Percentiles rank a stretch among this genome's conserved stretches.
phyloP scores from a whole-genome alignment of 2,888 invertebrate genomes.

The Tetragonula carbonaria region DNA sequence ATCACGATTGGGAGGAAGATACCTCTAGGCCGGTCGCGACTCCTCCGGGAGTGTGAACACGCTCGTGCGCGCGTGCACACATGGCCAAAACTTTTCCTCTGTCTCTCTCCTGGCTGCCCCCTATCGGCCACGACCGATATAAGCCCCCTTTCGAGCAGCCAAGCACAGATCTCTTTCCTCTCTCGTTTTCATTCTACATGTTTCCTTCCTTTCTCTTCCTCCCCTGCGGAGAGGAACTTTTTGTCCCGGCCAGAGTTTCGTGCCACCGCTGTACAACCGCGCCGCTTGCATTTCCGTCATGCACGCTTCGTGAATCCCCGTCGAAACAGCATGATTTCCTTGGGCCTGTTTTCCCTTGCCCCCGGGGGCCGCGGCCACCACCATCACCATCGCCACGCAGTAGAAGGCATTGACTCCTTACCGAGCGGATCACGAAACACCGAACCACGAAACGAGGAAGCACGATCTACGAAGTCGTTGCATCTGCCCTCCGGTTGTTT shows the following conservation, averaged over 20 bases:
- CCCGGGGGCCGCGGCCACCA: not conserved
- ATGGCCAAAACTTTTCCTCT: conserved; percentile 49
- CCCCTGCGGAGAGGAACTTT: conserved; percentile 58
- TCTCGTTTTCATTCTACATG: conserved; percentile 48
- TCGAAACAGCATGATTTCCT: conserved; percentile 67
- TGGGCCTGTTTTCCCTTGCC: conserved; percentile 46
- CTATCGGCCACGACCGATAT: not conserved
- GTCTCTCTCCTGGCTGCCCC: conserved; percentile 42
- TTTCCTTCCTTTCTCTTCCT: conserved; percentile 46
- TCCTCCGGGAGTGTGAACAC: conserved; percentile 50
- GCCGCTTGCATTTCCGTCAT: conserved; percentile 71
- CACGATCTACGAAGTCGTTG: conserved; percentile 53
- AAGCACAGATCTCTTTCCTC: conserved; percentile 46
- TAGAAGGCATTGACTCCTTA: conserved; percentile 62
- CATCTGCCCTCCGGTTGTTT: conserved; percentile 23
- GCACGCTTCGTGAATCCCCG: conserved; percentile 70
- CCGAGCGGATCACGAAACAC: conserved; percentile 44
- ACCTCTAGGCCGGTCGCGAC: conserved; percentile 62
- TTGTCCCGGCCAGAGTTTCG: conserved; percentile 59
- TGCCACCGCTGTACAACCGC: conserved; percentile 64
- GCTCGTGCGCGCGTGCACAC: conserved; percentile 41
- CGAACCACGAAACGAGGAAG: conserved; percentile 13
- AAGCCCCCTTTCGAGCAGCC: conserved; percentile 34
- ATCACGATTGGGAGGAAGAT: conserved; percentile 75
- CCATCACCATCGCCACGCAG: too few species aligned